A percentile compares a stretch with the other conserved stretches of the same genome.
Conservation (phyloP, 2,797 vertebrate species). For the Gambusia yucatana region DNA sequence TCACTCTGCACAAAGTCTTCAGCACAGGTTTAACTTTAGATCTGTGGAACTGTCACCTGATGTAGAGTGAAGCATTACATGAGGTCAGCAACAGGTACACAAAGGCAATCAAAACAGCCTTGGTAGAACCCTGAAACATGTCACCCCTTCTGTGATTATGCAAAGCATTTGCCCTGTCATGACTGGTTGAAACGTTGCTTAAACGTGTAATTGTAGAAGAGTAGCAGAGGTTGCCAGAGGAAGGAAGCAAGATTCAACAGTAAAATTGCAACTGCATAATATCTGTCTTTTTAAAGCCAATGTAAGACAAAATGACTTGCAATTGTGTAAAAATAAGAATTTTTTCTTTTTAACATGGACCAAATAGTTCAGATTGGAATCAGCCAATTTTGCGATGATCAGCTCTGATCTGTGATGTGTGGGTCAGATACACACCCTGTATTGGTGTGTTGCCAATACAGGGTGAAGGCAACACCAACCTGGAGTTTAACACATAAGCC, state of each 20-base stretch:
- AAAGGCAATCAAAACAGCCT: not conserved
- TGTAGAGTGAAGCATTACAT: not conserved
- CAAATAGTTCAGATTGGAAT: not conserved
- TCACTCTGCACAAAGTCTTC: constrained; percentile 12
- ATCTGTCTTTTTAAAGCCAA: not conserved
- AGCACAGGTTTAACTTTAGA: not conserved
- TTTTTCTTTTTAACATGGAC: not conserved
- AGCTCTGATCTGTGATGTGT: not conserved
- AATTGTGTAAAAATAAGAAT: not conserved
- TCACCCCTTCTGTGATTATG: not conserved
- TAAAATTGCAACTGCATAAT: not conserved
- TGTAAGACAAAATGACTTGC: not conserved
- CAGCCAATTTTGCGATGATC: not conserved
- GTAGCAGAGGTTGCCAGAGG: not conserved
- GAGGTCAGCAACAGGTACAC: not conserved
- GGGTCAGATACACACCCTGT: not conserved
- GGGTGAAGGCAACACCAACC: not conserved
- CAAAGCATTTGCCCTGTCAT: not conserved
- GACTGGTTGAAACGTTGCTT: not conserved
- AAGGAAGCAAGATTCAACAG: not conserved
- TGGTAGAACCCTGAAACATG: not conserved
- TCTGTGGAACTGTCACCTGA: not conserved
- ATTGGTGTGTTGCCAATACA: not conserved
- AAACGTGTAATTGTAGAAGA: not conserved
- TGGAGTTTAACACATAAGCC: not conserved